These are phyloP conservation scores for Probosciger aterrimus DNA, from an alignment of 2,113 vertebrate species.

Conservation along the genomic window DNA sequence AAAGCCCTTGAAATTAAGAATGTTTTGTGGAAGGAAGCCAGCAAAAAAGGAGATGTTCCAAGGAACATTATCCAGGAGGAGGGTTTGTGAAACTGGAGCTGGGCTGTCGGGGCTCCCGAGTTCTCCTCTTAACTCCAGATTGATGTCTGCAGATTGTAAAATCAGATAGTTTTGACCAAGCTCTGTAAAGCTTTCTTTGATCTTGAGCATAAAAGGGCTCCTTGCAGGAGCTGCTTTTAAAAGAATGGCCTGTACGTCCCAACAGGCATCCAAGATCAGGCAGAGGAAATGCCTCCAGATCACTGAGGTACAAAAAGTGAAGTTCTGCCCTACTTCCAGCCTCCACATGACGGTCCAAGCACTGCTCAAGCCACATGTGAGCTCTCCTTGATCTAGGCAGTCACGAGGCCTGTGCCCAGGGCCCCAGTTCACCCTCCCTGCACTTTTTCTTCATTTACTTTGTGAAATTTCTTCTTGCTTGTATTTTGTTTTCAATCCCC, in stretches of 20 bases:
- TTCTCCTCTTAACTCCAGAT: not conserved
- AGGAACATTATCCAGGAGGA: not conserved
- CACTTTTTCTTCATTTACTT: not conserved
- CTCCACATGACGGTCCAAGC: not conserved
- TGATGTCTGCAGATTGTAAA: not conserved
- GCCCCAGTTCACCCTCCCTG: not conserved
- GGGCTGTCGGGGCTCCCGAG: not conserved
- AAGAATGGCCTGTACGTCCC: not conserved
- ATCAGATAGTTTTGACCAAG: not conserved
- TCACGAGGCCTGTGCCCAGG: not conserved
- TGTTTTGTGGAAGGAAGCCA: not conserved
- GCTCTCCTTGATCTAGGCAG: not conserved
- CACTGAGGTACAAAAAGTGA: not conserved
- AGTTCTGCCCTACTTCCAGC: not conserved
- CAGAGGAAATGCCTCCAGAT: not conserved
- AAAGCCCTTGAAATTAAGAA: not conserved
- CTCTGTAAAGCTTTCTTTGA: not conserved
- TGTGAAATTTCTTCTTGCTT: not conserved
- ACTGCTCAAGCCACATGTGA: not conserved
- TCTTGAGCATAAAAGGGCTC: not conserved
- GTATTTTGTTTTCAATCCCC: not conserved
- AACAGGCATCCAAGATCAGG: not conserved
- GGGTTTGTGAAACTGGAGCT: not conserved
- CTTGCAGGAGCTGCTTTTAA: not conserved
- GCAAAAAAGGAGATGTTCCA: not conserved